Percentiles rank a stretch among this genome's conserved stretches.
Conservation (phyloP, 2,888 invertebrate genomes). For the Cataglyphis cursor region DNA sequence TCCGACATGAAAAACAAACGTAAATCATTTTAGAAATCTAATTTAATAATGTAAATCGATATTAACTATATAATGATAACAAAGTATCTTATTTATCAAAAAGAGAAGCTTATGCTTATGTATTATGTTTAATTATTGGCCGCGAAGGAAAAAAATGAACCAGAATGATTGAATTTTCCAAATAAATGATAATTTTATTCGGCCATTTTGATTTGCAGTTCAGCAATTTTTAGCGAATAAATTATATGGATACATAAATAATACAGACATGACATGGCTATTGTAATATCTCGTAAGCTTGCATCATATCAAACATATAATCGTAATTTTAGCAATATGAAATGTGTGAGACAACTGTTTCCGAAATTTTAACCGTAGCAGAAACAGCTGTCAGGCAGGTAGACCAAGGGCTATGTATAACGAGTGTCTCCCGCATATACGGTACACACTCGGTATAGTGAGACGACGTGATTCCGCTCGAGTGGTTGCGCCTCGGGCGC, state of each 20-base stretch:
- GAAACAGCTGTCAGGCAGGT: conserved; percentile 12
- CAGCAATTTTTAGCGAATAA: neutral
- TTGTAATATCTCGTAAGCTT: neutral
- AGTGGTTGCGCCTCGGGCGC: conserved; percentile 72
- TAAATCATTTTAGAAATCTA: neutral
- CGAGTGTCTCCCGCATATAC: conserved; percentile 12
- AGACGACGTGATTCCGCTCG: conserved; percentile 51
- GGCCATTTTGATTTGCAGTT: neutral
- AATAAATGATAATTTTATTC: neutral
- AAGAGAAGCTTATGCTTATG: neutral
- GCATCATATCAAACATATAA: neutral
- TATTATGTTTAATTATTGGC: too few species aligned
- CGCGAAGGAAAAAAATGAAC: too few species aligned
- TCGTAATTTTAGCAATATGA: neutral
- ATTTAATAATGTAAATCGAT: neutral
- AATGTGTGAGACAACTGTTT: conserved; percentile 6
- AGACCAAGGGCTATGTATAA: conserved; percentile 13
- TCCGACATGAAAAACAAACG: neutral
- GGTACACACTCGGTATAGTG: conserved; percentile 7
- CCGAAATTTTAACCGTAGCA: neutral
- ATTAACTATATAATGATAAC: neutral
- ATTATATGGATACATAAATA: neutral
- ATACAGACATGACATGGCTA: neutral
- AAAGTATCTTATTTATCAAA: neutral
- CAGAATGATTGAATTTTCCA: too few species aligned